These are phyloP conservation scores for Ooceraea biroi DNA, from an alignment of 1,140 invertebrate genomes.

Conservation along the genomic window DNA sequence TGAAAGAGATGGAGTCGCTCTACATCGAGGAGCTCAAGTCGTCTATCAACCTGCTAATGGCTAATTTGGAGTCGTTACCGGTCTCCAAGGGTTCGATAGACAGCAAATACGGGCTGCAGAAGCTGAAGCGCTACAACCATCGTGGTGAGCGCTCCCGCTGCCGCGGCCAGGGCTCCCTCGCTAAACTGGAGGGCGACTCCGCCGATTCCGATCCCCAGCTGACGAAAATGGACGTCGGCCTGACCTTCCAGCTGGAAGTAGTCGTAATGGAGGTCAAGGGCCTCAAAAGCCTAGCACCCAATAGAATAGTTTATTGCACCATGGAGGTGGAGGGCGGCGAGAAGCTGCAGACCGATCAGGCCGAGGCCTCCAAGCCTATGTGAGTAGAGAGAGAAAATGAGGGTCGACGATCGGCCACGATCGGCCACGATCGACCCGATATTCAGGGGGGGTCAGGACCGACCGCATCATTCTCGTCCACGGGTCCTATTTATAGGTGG, in stretches of 20 bases:
- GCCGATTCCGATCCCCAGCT: conserved; percentile 96
- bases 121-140: conserved; percentile 98
- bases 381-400: conserved; percentile 86
- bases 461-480: conserved; percentile 50
- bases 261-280: conserved; percentile 99
- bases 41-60: conserved; percentile 99
- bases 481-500: conserved; percentile 89
- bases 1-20: conserved; percentile 99
- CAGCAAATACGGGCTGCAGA: conserved; percentile 98
- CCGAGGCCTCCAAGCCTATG: conserved; percentile 99
- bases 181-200: conserved; percentile 96
- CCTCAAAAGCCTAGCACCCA: conserved; percentile 97
- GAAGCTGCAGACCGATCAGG: conserved; percentile 99
- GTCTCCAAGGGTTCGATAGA: conserved; percentile 99
- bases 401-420: background rate
- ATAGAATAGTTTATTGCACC: conserved; percentile 99
- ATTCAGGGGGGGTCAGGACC: conserved; percentile 36
- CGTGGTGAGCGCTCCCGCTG: conserved; percentile 86
- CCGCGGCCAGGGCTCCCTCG: conserved; percentile 94
- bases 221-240: conserved; percentile 98
- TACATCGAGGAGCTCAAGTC: conserved; percentile 99
- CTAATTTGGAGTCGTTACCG: conserved; percentile 99
- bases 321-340: conserved; percentile 99
- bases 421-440: background rate
- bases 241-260: conserved; percentile 98